Conservation (phyloP, 1,140 invertebrate genomes). For the Drosophila repletoides region DNA sequence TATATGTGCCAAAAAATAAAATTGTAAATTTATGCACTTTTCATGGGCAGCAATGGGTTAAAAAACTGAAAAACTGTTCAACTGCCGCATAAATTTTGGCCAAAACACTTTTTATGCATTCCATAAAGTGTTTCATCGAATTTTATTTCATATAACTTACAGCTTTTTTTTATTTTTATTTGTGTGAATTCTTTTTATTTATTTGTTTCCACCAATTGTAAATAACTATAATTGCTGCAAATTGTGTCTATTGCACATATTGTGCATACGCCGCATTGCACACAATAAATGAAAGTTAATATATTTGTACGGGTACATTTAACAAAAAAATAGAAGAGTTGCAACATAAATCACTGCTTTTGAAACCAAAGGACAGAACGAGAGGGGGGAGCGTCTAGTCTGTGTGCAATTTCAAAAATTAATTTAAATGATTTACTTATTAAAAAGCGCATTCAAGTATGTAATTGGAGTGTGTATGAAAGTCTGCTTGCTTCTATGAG, state of each 20-base stretch:
- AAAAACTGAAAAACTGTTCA: constrained; percentile 48
- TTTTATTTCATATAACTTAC: constrained; percentile 23
- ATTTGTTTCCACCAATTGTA: constrained; percentile 25
- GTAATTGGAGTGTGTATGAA: constrained; percentile 34
- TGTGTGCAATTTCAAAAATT: constrained; percentile 42
- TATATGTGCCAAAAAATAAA: constrained; percentile 48
- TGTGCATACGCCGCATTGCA: constrained; percentile 65
- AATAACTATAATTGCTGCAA: constrained; percentile 48
- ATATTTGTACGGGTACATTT: not conserved
- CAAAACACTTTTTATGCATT: constrained; percentile 70
- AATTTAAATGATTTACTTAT: constrained; percentile 62
- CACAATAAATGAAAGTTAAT: constrained; percentile 56
- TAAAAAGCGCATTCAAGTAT: constrained; percentile 37
- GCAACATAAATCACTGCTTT: constrained; percentile 23
- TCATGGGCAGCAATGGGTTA: constrained; percentile 50
- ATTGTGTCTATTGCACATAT: constrained; percentile 65
- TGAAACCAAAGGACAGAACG: constrained; percentile 13
- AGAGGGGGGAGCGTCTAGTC: too few relatives aligned
- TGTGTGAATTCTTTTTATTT: constrained; percentile 23
- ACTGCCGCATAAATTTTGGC: constrained; percentile 34
- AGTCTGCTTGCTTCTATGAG: constrained; percentile 9
- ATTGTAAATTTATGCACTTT: constrained; percentile 74
- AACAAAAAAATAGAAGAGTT: not conserved
- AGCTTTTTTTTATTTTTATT: constrained; percentile 9
- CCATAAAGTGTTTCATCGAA: constrained; percentile 60